A percentile compares a stretch with the other conserved stretches of the same genome.
These are phyloP conservation scores for Stramonita haemastoma DNA, from an alignment of 2,888 invertebrate genomes.

Conservation along the genomic window DNA sequence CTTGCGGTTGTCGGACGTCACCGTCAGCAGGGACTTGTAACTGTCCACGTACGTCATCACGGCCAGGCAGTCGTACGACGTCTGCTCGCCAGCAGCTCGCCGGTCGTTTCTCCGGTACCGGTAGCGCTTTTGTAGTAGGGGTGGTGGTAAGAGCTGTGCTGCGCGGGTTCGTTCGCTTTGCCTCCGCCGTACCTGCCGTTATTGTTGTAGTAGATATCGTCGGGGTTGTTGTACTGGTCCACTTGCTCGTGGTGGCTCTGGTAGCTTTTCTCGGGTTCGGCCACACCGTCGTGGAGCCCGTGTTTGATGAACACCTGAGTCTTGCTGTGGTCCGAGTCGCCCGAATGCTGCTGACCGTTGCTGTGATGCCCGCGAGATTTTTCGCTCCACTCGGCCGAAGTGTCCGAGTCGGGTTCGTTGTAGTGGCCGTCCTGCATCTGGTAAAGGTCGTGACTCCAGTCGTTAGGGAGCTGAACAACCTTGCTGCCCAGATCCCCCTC, in stretches of 20 bases:
- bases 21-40: constrained; percentile 47
- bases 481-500: neutral
- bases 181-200: neutral
- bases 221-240: neutral
- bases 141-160: neutral
- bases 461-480: neutral
- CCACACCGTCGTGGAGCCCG: neutral
- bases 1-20: constrained; percentile 37
- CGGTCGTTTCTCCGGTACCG: neutral
- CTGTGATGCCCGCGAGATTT: neutral
- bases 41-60: constrained; percentile 49
- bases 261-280: too few relatives aligned
- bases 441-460: neutral
- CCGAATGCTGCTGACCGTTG: neutral
- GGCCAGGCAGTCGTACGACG: constrained; percentile 45
- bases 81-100: neutral
- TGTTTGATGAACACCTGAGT: neutral
- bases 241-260: neutral
- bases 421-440: neutral
- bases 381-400: neutral
- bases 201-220: neutral
- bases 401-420: neutral
- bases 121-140: neutral
- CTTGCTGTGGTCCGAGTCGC: neutral
- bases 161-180: neutral